Conservation (phyloP, 2,888 invertebrate genomes). For the Stictocephala bisonia region DNA sequence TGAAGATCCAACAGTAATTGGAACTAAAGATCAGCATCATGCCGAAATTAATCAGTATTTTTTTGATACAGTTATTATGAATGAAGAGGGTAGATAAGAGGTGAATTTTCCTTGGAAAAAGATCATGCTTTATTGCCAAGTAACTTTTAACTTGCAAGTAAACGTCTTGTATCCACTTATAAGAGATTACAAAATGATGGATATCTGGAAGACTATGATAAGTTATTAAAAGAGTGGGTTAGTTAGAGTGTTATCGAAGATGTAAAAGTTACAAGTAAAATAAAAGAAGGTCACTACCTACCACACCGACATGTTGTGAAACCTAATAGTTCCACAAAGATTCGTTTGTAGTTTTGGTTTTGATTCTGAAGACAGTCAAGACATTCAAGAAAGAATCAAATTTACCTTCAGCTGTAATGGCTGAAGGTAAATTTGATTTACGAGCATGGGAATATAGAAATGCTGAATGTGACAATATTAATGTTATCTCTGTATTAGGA, state of each 20-base stretch:
- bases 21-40: background rate
- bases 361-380: background rate
- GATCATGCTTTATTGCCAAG: constrained; percentile 59
- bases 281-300: constrained; percentile 46
- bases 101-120: constrained; percentile 61
- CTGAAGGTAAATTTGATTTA: background rate
- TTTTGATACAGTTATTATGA: constrained; percentile 55
- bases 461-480: no score
- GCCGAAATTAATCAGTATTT: constrained; percentile 43
- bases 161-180: constrained; percentile 56
- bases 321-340: constrained; percentile 46
- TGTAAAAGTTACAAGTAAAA: no score
- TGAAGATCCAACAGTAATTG: background rate
- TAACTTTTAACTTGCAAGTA: constrained; percentile 58
- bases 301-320: no score
- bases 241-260: no score
- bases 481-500: no score
- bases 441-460: no score
- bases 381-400: background rate
- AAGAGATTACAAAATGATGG: constrained; percentile 54
- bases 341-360: constrained; percentile 20
- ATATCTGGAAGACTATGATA: constrained; percentile 54
- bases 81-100: constrained; percentile 60
- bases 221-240: no score
- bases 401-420: background rate